Evolutionary conservation across 2,797 vertebrate genomes (phyloP).

Genomic region (Vespertilio murinus): DNA sequence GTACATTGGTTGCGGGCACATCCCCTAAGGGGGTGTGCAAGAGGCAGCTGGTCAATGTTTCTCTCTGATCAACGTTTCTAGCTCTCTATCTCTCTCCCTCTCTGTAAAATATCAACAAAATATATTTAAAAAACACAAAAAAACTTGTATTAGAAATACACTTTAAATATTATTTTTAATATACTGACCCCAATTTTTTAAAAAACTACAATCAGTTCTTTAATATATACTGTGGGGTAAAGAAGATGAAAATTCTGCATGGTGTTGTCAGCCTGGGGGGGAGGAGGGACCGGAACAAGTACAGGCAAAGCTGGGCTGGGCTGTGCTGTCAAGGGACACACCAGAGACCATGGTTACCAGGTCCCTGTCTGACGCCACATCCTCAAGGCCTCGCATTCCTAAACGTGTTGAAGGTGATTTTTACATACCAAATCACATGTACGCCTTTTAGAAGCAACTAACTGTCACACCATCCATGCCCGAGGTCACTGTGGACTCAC

Average conservation of each 20-base stretch:
- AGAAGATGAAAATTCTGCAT: neutral
- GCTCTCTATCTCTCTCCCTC: too few species aligned
- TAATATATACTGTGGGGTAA: neutral
- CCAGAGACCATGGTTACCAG: neutral
- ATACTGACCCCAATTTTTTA: neutral
- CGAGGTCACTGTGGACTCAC: neutral
- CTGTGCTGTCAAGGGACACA: neutral
- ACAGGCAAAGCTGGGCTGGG: neutral
- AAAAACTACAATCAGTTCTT: neutral
- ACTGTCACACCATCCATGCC: neutral
- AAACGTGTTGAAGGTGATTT: neutral
- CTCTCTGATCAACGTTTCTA: too few species aligned
- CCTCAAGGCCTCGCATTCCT: neutral
- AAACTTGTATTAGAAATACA: conserved; percentile 1
- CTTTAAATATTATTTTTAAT: neutral
- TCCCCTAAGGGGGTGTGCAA: too few species aligned
- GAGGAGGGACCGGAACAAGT: fast-evolving
- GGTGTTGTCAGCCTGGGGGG: too few species aligned
- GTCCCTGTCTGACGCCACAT: neutral
- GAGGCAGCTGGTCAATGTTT: too few species aligned
- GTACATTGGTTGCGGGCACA: too few species aligned
- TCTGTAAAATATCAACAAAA: too few species aligned
- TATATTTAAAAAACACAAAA: too few species aligned
- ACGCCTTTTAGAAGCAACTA: neutral
- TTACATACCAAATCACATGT: neutral